A percentile compares a stretch with the other conserved stretches of the same genome.
Conservation (phyloP, 2,888 invertebrate genomes). For the Patella depressa region DNA sequence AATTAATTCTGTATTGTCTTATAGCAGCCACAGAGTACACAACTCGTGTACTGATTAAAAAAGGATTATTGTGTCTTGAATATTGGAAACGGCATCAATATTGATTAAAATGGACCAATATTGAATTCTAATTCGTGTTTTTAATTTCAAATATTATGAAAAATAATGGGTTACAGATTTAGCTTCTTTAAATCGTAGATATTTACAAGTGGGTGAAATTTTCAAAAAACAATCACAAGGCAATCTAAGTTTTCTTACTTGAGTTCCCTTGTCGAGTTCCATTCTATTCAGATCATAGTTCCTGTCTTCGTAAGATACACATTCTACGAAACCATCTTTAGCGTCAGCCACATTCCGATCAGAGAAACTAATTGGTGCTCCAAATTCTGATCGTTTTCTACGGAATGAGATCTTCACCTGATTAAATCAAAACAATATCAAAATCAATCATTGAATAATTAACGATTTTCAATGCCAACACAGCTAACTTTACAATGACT, state of each 20-base stretch:
- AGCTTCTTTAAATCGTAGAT: neutral
- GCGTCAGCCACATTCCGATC: slow-evolving; percentile 67
- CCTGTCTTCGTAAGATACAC: slow-evolving; percentile 64
- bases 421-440: neutral
- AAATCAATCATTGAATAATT: too few relatives aligned
- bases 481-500: too few relatives aligned
- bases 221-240: neutral
- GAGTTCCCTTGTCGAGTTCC: slow-evolving; percentile 65
- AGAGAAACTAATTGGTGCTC: slow-evolving; percentile 61
- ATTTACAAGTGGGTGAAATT: neutral
- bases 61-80: too few relatives aligned
- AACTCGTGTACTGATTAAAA: too few relatives aligned
- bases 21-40: too few relatives aligned
- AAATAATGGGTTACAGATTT: too few relatives aligned
- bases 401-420: slow-evolving; percentile 64
- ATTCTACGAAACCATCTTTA: slow-evolving; percentile 69
- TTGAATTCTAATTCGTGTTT: too few relatives aligned
- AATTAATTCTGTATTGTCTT: too few relatives aligned
- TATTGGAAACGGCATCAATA: too few relatives aligned
- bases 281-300: slow-evolving; percentile 61
- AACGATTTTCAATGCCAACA: too few relatives aligned
- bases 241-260: slow-evolving; percentile 48
- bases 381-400: slow-evolving; percentile 57
- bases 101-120: too few relatives aligned
- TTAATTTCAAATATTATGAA: too few relatives aligned